Evolutionary conservation across 2,797 vertebrate genomes (phyloP), one percentile per base, ranked within the genome.

Genomic region (Cynodonichthys magdalenae): DNA sequence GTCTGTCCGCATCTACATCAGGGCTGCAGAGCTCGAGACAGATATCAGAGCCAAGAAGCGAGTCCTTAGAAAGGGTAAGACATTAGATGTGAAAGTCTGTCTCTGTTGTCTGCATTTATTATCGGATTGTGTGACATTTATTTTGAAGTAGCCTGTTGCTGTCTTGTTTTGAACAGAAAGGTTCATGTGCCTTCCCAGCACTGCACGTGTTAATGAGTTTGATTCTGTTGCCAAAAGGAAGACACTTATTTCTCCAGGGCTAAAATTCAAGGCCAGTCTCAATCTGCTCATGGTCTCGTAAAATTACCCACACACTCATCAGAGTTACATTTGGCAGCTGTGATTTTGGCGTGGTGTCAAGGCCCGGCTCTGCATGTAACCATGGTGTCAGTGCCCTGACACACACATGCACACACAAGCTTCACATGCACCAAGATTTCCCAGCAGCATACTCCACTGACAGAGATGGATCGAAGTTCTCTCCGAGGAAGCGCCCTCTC

Each of bases 41-140:
- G 98, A 99, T 34, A 94, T 97, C 76, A 92, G 96, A 15, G 98
- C 97, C 24, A 99, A 99, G 91, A 99, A 99, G 82, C 93, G 96
- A 2, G 97, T 99, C 52, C 95, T 99, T 10, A 91, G 97, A 76
- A 99, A 99, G 91, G 98, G 98, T 98, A 82, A 84, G 92, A 4
- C 29, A 28, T 55, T 10, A 28, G 0, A 0, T 51, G 15, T 36
- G 20, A 44, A 47, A 0, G 3, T 45, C 9, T 45, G 31, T 31
- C 41, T 3, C 17, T 28, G 5, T 56, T 50, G 39, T 47, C 10
- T 53, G 19, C 20, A 15, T 31, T 6, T 3, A 3, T 41, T 1
- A 4, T 41, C 15, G 12, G 4, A 34, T 34, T 52, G 14, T 39
- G 18, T 56, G 24, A 20, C 20, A 18, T 10, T 60, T 39, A 18